A percentile compares a stretch with the other conserved stretches of the same genome.
Evolutionary conservation across 2,888 invertebrate genomes (phyloP).

Genomic region (Malthinus seriepunctatus): DNA sequence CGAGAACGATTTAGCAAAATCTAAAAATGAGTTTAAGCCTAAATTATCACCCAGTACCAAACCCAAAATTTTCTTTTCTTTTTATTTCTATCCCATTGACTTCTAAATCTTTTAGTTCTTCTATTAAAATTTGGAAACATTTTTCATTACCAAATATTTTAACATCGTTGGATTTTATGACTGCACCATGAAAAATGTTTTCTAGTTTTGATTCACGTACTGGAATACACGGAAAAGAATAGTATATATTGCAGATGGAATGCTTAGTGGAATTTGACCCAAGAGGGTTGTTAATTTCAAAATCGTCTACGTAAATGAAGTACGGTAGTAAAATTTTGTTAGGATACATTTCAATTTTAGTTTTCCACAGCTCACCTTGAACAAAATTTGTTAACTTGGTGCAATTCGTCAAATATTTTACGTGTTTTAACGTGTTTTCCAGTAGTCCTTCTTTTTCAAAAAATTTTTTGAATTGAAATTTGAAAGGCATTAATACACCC

Average conservation of each 20-base stretch:
- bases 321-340: slow-evolving; percentile 32
- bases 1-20: slow-evolving; percentile 10
- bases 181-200: slow-evolving; percentile 10
- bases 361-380: slow-evolving; percentile 35
- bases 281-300: slow-evolving; percentile 39
- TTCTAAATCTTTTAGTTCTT: slow-evolving; percentile 24
- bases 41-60: slow-evolving; percentile 20
- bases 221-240: slow-evolving; percentile 35
- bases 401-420: slow-evolving; percentile 1
- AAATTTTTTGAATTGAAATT: slow-evolving; percentile 25
- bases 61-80: slow-evolving; percentile 9
- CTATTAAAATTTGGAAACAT: slow-evolving; percentile 24
- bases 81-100: slow-evolving; percentile 16
- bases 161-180: slow-evolving; percentile 29
- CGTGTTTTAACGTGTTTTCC: slow-evolving; percentile 11
- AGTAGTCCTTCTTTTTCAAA: slow-evolving; percentile 22
- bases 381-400: slow-evolving; percentile 31
- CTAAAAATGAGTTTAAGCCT: slow-evolving; percentile 14
- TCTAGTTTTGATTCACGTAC: slow-evolving; percentile 2
- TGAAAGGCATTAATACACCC: slow-evolving; percentile 22
- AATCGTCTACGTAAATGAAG: slow-evolving; percentile 36
- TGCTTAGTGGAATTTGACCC: slow-evolving; percentile 32
- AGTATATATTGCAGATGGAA: slow-evolving; percentile 34
- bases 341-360: slow-evolving; percentile 29
- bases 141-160: slow-evolving; percentile 14